A percentile compares a stretch with the other conserved stretches of the same genome.
Conservation (phyloP, 2,797 vertebrate genomes). For the Phoeniculus purpureus region DNA sequence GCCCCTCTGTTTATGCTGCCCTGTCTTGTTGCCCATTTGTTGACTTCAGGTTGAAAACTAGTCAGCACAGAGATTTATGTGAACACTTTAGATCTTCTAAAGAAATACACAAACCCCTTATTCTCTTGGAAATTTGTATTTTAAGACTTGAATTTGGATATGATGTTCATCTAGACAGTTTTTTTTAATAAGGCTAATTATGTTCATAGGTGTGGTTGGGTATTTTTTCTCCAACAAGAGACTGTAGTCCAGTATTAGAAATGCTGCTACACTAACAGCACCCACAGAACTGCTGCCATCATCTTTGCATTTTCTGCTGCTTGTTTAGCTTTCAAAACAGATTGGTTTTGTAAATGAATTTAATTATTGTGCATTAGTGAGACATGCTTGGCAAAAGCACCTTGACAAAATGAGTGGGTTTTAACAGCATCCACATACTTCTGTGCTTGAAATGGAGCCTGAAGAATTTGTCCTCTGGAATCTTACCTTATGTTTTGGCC, state of each 20-base stretch:
- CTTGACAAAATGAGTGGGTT: neutral
- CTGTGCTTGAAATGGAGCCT: constrained; percentile 7
- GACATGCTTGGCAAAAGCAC: neutral
- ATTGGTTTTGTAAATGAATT: neutral
- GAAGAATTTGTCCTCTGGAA: constrained; percentile 7
- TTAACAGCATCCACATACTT: neutral
- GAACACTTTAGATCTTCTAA: neutral
- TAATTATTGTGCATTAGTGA: neutral
- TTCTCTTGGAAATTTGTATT: neutral
- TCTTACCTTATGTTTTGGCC: constrained; percentile 21
- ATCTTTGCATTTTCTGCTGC: neutral
- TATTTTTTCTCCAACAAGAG: neutral
- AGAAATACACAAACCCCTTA: neutral
- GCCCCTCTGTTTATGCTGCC: neutral
- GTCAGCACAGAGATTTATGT: neutral
- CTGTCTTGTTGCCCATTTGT: neutral
- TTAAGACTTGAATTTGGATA: neutral
- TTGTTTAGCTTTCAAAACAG: neutral
- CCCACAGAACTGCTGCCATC: neutral
- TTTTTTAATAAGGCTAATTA: neutral
- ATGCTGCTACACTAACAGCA: neutral
- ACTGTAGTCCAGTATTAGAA: neutral
- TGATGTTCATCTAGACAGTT: neutral
- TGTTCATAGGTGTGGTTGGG: neutral
- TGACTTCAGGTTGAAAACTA: neutral